phyloP scores from a whole-genome alignment of 2,888 invertebrate genomes.

The Spilarctia lutea region DNA sequence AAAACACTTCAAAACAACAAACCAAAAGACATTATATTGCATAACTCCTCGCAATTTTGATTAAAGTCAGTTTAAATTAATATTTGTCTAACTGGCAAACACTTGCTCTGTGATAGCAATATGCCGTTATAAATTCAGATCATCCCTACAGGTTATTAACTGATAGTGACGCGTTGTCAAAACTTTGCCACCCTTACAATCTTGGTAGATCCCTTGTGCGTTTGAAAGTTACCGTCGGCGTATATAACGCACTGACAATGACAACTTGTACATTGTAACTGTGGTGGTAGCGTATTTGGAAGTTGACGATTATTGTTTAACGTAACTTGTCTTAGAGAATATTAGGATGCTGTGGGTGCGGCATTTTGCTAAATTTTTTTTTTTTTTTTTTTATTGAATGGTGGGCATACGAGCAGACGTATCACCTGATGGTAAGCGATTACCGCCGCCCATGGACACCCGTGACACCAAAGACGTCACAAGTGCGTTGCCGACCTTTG shows the following conservation, averaged over 20 bases:
- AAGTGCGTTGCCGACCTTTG: no score
- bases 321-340: constrained; percentile 25
- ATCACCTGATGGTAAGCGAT: no score
- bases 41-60: constrained; percentile 34
- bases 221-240: constrained; percentile 71
- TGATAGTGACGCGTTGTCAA: constrained; percentile 83
- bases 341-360: neutral
- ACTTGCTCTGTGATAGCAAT: constrained; percentile 43
- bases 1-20: constrained; percentile 21
- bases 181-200: constrained; percentile 73
- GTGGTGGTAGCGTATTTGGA: constrained; percentile 32
- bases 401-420: no score
- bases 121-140: constrained; percentile 73
- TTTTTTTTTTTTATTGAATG: no score
- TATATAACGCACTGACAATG: constrained; percentile 65
- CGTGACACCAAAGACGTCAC: no score
- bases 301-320: constrained; percentile 43
- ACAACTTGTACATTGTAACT: constrained; percentile 61
- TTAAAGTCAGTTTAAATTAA: constrained; percentile 46
- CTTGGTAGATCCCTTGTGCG: constrained; percentile 75
- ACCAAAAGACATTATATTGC: constrained; percentile 24
- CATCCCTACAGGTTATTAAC: constrained; percentile 74
- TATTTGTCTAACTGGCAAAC: constrained; percentile 44
- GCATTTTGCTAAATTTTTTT: neutral
- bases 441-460: no score